Percentiles rank a stretch among this genome's conserved stretches.
Conservation (phyloP, 2,888 invertebrate genomes). For the Calameuta filiformis region DNA sequence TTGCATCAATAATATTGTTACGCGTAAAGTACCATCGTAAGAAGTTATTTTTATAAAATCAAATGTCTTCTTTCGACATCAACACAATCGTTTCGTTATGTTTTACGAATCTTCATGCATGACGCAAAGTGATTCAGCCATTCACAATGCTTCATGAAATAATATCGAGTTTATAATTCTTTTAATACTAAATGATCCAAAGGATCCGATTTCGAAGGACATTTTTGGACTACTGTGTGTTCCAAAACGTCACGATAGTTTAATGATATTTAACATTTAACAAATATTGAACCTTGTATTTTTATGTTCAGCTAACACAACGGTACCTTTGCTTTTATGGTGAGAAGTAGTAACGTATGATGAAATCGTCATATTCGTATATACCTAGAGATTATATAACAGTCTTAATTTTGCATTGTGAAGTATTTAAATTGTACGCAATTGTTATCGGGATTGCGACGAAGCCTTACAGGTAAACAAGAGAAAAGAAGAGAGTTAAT, state of each 20-base stretch:
- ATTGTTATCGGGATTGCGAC: background rate
- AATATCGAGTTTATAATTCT: background rate
- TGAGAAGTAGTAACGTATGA: background rate
- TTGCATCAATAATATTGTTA: background rate
- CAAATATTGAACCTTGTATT: background rate
- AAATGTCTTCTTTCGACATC: background rate
- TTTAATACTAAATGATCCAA: background rate
- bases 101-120: background rate
- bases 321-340: background rate
- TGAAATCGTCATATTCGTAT: background rate
- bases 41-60: background rate
- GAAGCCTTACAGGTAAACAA: background rate
- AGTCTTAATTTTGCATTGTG: background rate
- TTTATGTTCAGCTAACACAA: background rate
- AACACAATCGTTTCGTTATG: background rate
- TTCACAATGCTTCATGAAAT: conserved; percentile 31
- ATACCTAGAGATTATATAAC: background rate
- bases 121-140: conserved; percentile 46
- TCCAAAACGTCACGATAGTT: background rate
- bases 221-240: background rate
- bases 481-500: background rate
- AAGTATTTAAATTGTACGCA: background rate
- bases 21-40: background rate
- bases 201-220: background rate
- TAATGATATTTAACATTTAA: background rate